A percentile compares a stretch with the other conserved stretches of the same genome.
These are phyloP conservation scores for Galeopsomyia nigrocyanea DNA, from an alignment of 2,888 invertebrate genomes.

Conservation along the genomic window DNA sequence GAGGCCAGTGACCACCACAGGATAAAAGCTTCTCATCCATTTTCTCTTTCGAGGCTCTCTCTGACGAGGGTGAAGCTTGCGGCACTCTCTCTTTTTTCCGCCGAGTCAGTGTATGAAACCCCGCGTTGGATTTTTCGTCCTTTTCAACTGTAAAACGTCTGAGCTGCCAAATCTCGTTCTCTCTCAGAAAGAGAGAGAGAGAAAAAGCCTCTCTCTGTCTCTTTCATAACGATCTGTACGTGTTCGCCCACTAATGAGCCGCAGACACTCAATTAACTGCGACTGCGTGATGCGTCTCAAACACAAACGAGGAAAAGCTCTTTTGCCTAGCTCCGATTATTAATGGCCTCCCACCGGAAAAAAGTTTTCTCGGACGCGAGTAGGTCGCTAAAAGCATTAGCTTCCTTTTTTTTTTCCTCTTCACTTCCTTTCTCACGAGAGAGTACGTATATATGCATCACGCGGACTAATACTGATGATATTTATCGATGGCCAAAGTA, in stretches of 20 bases:
- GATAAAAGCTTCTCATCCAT: conserved; percentile 10
- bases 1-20: conserved; percentile 13
- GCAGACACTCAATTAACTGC: too few relatives aligned
- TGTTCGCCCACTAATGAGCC: too few relatives aligned
- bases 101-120: neutral
- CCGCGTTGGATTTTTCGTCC: neutral
- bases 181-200: too few relatives aligned
- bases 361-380: conserved; percentile 37
- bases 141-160: too few relatives aligned
- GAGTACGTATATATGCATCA: neutral
- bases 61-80: too few relatives aligned
- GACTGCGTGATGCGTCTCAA: neutral
- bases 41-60: neutral
- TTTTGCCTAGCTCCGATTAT: conserved; percentile 39
- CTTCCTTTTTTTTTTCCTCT: too few relatives aligned
- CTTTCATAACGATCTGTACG: too few relatives aligned
- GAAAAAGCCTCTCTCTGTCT: too few relatives aligned
- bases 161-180: too few relatives aligned
- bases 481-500: too few relatives aligned
- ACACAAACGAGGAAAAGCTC: neutral
- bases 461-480: neutral
- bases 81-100: neutral
- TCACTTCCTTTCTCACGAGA: too few relatives aligned
- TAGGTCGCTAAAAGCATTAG: conserved; percentile 48
- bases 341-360: conserved; percentile 44